Evolutionary conservation across 2,888 invertebrate genomes (phyloP).

Genomic region (Limenitis camilla): DNA sequence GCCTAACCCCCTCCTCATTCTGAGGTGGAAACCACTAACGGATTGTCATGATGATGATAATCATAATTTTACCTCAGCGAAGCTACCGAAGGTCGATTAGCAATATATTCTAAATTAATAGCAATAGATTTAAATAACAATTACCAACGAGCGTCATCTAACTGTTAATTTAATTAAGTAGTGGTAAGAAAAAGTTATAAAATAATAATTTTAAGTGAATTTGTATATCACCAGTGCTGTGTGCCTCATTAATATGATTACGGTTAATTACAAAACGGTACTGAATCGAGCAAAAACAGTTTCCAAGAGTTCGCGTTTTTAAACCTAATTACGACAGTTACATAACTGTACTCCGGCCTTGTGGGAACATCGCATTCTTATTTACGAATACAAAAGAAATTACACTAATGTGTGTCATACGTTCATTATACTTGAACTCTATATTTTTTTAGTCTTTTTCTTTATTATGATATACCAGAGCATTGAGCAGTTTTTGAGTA

Average conservation of each 20-base stretch:
- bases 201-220: background rate
- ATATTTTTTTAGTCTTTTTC: background rate
- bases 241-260: background rate
- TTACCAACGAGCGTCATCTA: too few species aligned
- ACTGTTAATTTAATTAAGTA: too few species aligned
- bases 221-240: background rate
- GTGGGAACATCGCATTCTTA: constrained; percentile 5
- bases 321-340: constrained; percentile 12
- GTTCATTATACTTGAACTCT: background rate
- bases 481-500: too few species aligned
- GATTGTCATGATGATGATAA: too few species aligned
- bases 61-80: too few species aligned
- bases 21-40: too few species aligned
- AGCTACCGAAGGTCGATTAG: too few species aligned
- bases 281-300: constrained; percentile 3
- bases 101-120: too few species aligned
- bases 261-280: constrained; percentile 16
- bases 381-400: constrained; percentile 2
- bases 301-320: constrained; percentile 3
- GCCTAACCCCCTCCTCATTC: too few species aligned
- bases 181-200: too few species aligned
- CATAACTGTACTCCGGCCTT: constrained; percentile 13
- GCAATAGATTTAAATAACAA: too few species aligned
- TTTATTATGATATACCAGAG: too few species aligned
- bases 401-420: constrained; percentile 2